Evolutionary conservation across 2,888 invertebrate species (phyloP), one percentile per base, ranked within the genome.

Genomic region (Amiota minor): DNA sequence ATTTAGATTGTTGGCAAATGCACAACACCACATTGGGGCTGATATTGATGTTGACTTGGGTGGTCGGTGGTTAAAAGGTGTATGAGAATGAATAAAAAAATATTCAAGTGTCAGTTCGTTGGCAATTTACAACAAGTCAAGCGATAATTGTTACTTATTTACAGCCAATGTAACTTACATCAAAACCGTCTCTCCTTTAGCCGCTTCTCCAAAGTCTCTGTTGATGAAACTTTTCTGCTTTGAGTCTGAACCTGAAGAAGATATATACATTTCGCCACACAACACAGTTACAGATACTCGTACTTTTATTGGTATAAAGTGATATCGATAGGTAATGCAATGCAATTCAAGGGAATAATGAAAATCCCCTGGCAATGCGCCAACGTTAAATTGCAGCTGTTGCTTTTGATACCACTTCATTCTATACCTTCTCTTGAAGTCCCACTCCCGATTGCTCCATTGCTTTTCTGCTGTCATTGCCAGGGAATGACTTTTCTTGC

Each of bases 401-500:
- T 61, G 61, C 61, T 61, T 14, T 20, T 23, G 23, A 12, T 20
- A 18, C 20, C 18, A 11, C 59, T 59, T n/a, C 16, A 4, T 14
- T 9, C 8, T 14, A 6, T 59, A 8, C 59, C 18, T 59, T 18
- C 20, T 59, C 20, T 20, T 59, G 14, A 4, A 16, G 3, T 59
- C 12, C 23, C 6, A 10, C 61, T 1, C 10, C 9, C 23, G 18
- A 35, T 12, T 20, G 62, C 53, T 12, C 12, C 35, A 35, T 35
- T 62, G 45, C 62, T 35, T 35, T 35, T 35, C 35, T 35, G 6
- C 35, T 35, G 35, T 35, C 62, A 62, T 62, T 62, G n/a, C 20
- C 18, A 20, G 65, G 8, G 65, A 65, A 65, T 65, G 65, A 47
- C 65, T 65, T 65, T 65, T 65, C 47, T 65, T 65, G 20, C 65